Evolutionary conservation across 2,888 invertebrate species (phyloP).

Genomic region (Chaetogeoica ovagalla): DNA sequence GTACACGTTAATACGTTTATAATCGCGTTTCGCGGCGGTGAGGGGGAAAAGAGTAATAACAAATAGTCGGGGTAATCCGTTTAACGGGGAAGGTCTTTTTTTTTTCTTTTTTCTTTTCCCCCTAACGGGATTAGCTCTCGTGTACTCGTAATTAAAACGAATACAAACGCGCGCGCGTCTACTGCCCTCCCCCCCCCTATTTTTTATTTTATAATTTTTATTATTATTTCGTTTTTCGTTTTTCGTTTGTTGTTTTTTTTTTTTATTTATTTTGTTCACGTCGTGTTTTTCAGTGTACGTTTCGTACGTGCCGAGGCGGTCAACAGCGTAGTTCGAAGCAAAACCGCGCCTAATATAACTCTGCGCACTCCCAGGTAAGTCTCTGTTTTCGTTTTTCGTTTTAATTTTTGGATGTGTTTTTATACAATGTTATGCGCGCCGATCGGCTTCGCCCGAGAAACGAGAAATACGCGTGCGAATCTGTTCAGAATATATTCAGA

Average conservation of each 20-base stretch:
- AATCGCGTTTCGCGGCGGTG: too few species aligned
- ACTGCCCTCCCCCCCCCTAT: not conserved
- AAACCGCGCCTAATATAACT: constrained; percentile 47
- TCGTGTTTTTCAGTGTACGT: constrained; percentile 39
- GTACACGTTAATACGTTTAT: not conserved
- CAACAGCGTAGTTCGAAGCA: constrained; percentile 37
- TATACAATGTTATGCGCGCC: too few species aligned
- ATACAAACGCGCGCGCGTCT: not conserved
- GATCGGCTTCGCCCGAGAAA: too few species aligned
- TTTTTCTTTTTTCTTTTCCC: not conserved
- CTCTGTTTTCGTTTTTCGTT: not conserved
- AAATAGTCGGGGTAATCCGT: constrained; percentile 20
- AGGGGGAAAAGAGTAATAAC: constrained; percentile 12
- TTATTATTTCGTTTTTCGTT: not conserved
- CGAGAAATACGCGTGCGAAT: too few species aligned
- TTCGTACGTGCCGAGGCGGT: constrained; percentile 41
- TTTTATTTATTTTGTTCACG: constrained; percentile 13
- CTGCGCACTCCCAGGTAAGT: constrained; percentile 44
- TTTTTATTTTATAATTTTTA: too few species aligned
- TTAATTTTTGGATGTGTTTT: too few species aligned
- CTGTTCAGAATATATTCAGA: too few species aligned
- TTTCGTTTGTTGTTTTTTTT: not conserved
- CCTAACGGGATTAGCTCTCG: constrained; percentile 27
- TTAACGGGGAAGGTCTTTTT: constrained; percentile 5
- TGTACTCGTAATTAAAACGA: constrained; percentile 8